Conservation (phyloP, 1,140 invertebrate species). For the Galendromus occidentalis region DNA sequence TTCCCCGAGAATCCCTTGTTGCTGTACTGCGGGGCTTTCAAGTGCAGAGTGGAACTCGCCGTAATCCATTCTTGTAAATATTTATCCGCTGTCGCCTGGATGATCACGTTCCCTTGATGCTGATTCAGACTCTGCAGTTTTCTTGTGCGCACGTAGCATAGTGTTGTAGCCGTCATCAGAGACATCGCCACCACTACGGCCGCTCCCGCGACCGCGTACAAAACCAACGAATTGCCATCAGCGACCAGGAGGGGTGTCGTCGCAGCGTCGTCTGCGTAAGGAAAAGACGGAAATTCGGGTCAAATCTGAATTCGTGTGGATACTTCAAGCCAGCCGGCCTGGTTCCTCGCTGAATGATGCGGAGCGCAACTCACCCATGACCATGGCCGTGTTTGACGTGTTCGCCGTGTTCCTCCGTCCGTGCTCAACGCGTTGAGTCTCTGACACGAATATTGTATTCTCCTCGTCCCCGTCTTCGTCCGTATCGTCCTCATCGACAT, state of each 20-base stretch:
- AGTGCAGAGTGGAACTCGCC: not conserved
- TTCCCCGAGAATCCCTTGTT: not conserved
- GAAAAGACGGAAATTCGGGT: no score
- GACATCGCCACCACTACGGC: not conserved
- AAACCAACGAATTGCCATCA: not conserved
- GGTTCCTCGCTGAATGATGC: not conserved
- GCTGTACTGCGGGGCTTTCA: not conserved
- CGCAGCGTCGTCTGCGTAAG: not conserved
- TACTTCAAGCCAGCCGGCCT: no score
- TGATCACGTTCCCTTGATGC: not conserved
- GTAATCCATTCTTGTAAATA: not conserved
- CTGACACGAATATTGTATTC: not conserved
- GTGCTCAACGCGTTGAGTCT: no score
- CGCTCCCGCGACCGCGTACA: not conserved
- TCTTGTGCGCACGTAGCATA: not conserved
- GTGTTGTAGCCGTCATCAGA: not conserved
- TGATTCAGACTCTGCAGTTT: constrained; percentile 1
- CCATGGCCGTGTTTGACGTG: not conserved
- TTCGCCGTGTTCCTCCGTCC: not conserved
- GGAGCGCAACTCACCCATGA: not conserved
- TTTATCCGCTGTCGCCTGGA: not conserved
- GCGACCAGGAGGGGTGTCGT: not conserved
- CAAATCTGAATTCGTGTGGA: no score
- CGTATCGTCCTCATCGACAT: not conserved
- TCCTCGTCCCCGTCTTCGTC: not conserved